Base-by-base conservation (phyloP, 2,888 invertebrate species). In the Phaonia tiefii region DNA sequence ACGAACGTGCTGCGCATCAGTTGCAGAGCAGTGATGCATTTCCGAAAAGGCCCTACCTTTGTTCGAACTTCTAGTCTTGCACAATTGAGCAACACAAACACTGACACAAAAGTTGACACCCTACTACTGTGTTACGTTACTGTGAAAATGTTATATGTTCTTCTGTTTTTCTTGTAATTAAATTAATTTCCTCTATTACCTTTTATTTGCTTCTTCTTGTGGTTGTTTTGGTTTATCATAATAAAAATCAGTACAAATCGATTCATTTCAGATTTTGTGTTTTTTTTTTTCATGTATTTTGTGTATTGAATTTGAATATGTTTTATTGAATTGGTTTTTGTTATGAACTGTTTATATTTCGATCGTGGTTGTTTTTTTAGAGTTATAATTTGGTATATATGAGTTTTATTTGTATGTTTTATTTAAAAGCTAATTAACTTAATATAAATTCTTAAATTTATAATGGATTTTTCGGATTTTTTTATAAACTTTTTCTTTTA, bases 371-470 rank as follows among this genome's bases (percentile, higher is more conserved):
- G 44, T 72, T 74, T 73, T 15, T 25, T 44, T 11, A 26, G 4
- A 26, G n/a, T 17, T 54, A 73, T 72, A 69, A 39, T 69, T 54
- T 66, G n/a, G 37, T 60, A 22, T 72, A 63, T 80, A 73, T 72
- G 63, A 39, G 63, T 22, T 51, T 67, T 49, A 39, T 56, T 70
- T 31, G 73, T 54, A 39, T 70, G 42, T 76, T 54, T 63, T 70
- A 54, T 80, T 81, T 80, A 76, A 74, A 79, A 74, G 76, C 79
- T 83, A 79, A 78, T 74, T 76, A 74, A 74, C 79, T 83, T 80
- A 78, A 54, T 54, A 56, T 75, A 66, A 74, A 78, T 75, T 75
- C 76, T 81, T 69, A 77, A 65, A 15, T 54, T 70, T 20, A 75
- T 73, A 74, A 79, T 75, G 72, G 56, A 81, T 71, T 71, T 76